Base-by-base conservation (phyloP, 2,113 vertebrate species). In the Puffinus mauretanicus region DNA sequence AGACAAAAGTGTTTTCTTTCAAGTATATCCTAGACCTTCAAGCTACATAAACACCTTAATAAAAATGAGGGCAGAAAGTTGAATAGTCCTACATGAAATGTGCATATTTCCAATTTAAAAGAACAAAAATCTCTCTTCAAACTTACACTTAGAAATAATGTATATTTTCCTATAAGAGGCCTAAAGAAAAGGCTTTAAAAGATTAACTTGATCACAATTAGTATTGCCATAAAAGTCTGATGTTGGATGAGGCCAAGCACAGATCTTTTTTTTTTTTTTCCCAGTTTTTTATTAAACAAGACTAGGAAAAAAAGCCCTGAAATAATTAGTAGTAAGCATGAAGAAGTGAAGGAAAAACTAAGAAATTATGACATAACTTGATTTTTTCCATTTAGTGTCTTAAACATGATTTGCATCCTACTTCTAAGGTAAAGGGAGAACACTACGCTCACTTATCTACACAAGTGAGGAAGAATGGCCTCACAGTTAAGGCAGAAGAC, bases 371-470 rank as follows among this genome's bases (percentile, higher is more conserved):
- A 57, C 2, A 1, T 40, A 62, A n/a, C 6, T 60, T 61, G 9
- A 8, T 47, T 72, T 40, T 49, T 85, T 40, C 10, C 10, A 29
- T 51, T 58, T 67, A 83, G 27, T 0, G 0, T 60, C n/a, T 58
- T 77, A 75, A 80, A 32, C 6, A 19, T 7, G 8, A 57, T 58
- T 79, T 65, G 34, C 16, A 46, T 46, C 24, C 10, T 58, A 4
- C 47, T 75, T 78, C 52, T 57, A 78, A 34, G 9, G n/a, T 29
- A n/a, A 49, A 77, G 6, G 7, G 12, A 82, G 13, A 82, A 47
- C 4, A 30, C 2, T 3, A 7, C 3, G 10, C 26, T 69, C 19
- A 21, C 18, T 55, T 32, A 29, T 2, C 11, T 36, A 18, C 0
- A 0, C 12, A 32, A 51, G 30, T 1, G 9, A 85, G 25, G 36